A percentile compares a stretch with the other conserved stretches of the same genome.
phyloP scores from a whole-genome alignment of 2,888 invertebrate genomes.

The Drosophila vallismaia region DNA sequence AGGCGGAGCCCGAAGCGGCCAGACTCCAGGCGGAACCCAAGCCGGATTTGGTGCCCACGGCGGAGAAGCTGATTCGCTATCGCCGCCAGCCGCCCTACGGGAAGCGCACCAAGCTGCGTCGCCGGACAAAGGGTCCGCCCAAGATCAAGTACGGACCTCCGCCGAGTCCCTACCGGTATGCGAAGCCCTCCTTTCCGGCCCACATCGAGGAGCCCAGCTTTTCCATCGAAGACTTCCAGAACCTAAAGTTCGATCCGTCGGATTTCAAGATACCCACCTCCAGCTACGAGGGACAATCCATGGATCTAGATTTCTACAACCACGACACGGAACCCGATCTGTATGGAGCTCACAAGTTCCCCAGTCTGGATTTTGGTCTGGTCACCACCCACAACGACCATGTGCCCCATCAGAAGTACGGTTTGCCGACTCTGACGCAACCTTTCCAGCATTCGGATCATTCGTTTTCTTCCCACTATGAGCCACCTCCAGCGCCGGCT shows the following conservation, averaged over 20 bases:
- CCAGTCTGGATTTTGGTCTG: slow-evolving; percentile 62
- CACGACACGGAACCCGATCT: slow-evolving; percentile 52
- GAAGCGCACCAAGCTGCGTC: slow-evolving; percentile 71
- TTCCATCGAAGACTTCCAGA: slow-evolving; percentile 73
- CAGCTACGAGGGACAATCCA: slow-evolving; percentile 78
- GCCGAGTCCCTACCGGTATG: slow-evolving; percentile 50
- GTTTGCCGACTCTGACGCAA: slow-evolving; percentile 56
- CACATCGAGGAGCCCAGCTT: slow-evolving; percentile 61
- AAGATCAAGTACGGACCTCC: slow-evolving; percentile 78
- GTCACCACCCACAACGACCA: slow-evolving; percentile 47
- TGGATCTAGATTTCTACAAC: slow-evolving; percentile 80
- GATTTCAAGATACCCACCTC: slow-evolving; percentile 77
- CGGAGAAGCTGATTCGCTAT: slow-evolving; percentile 75
- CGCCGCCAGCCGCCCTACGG: slow-evolving; percentile 80
- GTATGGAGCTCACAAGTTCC: slow-evolving; percentile 66
- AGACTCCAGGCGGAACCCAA: slow-evolving; percentile 1
- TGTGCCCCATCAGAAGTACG: slow-evolving; percentile 68
- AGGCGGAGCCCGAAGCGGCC: slow-evolving; percentile 1
- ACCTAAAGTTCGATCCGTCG: slow-evolving; percentile 70
- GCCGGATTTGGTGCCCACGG: slow-evolving; percentile 54
- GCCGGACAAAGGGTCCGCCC: slow-evolving; percentile 64
- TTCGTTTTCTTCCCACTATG: slow-evolving; percentile 48
- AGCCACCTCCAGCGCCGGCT: slow-evolving; percentile 27
- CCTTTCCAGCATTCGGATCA: slow-evolving; percentile 51
- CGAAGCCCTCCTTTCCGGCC: slow-evolving; percentile 53